Evolutionary conservation across 2,888 invertebrate genomes (phyloP).

Genomic region (Pollenia angustigena): DNA sequence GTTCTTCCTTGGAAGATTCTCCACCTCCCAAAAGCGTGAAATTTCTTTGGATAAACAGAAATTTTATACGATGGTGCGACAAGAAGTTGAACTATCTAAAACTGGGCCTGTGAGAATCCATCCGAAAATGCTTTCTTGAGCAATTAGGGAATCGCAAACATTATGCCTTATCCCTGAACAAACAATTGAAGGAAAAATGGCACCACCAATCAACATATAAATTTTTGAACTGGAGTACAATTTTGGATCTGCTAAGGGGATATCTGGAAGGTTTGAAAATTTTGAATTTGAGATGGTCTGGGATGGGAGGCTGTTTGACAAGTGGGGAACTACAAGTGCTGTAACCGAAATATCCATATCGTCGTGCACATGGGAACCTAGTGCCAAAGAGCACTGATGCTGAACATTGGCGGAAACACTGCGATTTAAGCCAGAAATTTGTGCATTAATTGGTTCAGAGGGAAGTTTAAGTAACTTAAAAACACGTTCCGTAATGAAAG

Average conservation of each 20-base stretch:
- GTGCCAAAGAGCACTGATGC: too few relatives aligned
- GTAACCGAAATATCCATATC: too few relatives aligned
- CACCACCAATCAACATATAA: neutral
- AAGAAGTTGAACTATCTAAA: neutral
- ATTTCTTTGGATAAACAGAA: neutral
- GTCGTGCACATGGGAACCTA: too few relatives aligned
- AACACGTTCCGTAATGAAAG: neutral
- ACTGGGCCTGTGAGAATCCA: conserved; percentile 8
- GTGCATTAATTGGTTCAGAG: neutral
- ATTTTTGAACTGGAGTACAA: too few relatives aligned
- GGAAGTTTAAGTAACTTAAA: neutral
- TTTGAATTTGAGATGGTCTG: too few relatives aligned
- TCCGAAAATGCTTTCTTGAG: conserved; percentile 45
- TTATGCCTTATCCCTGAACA: neutral
- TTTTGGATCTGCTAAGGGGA: too few relatives aligned
- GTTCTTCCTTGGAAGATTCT: neutral
- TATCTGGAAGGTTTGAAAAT: too few relatives aligned
- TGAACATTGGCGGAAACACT: too few relatives aligned
- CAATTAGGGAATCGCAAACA: conserved; percentile 23
- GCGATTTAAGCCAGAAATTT: too few relatives aligned
- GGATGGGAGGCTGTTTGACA: too few relatives aligned
- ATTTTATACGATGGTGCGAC: neutral
- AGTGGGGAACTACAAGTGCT: too few relatives aligned
- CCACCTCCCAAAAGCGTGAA: neutral
- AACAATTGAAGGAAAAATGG: neutral